Evolutionary conservation across 2,888 invertebrate species (phyloP), one percentile per base, ranked within the genome.

Genomic region (Eupithecia exiguata): DNA sequence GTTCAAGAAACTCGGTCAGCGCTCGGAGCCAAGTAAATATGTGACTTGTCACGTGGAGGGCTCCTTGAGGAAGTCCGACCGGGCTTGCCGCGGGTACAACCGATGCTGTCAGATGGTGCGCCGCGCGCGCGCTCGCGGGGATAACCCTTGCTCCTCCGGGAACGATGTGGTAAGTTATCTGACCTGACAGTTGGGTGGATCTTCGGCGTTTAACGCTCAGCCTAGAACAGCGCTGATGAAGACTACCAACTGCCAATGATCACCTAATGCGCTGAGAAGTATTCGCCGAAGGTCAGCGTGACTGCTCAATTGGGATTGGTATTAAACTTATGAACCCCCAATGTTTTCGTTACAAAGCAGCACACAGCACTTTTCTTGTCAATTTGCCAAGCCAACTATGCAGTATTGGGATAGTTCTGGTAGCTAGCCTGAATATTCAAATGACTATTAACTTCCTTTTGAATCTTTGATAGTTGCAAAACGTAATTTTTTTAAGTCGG

Each of bases 31-130:
- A 18, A 91, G 94, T 6, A 94, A 96, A 77, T 97, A 96, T 87
- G 95, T 97, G 81, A 93, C 95, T n/a, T 96, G 97, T 65, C 95
- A 95, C 83, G 91, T 97, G 70, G 96, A 96, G 87, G 97, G 97
- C 0, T 94, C 95, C 12, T 91, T 96, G 77, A 89, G 95, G 63
- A 95, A 95, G 78, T 93, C 96, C 5, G 96, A 96, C 84, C 89
- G 88, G 62, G 95, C 95, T 0, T 92, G 94, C 65, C 86, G 89
- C 0, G 87, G 89, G 0, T 78, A 82, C 77, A 87, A 80, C 77
- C 87, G 87, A 9, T 92, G 88, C 81, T 94, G 84, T 80, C 95
- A 86, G 83, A 89, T 82, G 73, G 86, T 92, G 61, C 92, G 88
- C 72, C 95, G 89, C 76, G 95, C 86, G 78, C 91, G 89, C 80